phyloP scores from a whole-genome alignment of 2,888 invertebrate genomes.

The Syrista parreyssii region DNA sequence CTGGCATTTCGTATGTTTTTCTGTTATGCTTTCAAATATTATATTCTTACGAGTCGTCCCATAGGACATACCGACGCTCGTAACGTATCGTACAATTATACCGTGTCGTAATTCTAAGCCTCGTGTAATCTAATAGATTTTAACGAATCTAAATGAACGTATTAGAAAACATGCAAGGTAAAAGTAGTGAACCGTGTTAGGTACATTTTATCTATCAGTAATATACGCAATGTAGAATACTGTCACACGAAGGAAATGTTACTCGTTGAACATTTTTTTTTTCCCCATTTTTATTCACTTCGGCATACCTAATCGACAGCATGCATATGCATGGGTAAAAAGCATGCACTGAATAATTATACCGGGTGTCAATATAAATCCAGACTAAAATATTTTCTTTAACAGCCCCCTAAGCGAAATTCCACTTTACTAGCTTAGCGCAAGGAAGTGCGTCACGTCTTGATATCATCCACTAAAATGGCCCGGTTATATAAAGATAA shows the following conservation, averaged over 20 bases:
- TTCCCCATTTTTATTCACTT: neutral
- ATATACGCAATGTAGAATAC: slow-evolving; percentile 11
- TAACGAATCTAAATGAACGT: slow-evolving; percentile 41
- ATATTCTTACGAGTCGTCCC: slow-evolving; percentile 3
- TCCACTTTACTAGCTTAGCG: neutral
- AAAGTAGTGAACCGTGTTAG: slow-evolving; percentile 38
- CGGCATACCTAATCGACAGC: neutral
- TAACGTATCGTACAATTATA: slow-evolving; percentile 12
- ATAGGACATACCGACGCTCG: slow-evolving; percentile 6
- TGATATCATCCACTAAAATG: neutral
- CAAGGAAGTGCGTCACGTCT: neutral
- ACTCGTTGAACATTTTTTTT: neutral
- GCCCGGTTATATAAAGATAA: neutral
- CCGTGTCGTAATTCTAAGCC: slow-evolving; percentile 40
- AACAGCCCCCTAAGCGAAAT: neutral
- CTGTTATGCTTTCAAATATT: neutral
- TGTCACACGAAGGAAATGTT: neutral
- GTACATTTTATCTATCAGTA: slow-evolving; percentile 33
- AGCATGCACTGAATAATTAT: neutral
- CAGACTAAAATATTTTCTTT: neutral
- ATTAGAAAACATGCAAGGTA: slow-evolving; percentile 31
- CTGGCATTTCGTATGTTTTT: neutral
- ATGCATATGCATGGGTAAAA: neutral
- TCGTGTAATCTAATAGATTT: slow-evolving; percentile 41
- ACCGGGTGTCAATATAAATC: neutral